Conservation (phyloP, 2,888 invertebrate species). For the Campaea margaritaria region DNA sequence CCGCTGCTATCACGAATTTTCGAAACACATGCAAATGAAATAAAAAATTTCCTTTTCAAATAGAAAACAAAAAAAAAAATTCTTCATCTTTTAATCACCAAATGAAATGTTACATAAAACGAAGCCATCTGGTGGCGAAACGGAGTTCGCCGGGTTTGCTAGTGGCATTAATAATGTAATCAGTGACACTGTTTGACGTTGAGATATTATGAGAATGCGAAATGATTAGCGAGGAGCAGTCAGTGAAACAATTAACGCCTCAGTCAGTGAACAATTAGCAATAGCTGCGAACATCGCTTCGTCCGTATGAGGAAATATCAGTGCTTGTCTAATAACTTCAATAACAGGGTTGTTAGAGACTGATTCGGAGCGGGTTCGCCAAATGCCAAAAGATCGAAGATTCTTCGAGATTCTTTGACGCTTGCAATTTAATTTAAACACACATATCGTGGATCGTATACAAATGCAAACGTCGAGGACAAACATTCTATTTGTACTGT, state of each 20-base stretch:
- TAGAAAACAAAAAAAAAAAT: too few species aligned
- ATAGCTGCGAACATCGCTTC: slow-evolving; percentile 42
- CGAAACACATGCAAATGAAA: too few species aligned
- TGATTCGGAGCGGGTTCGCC: slow-evolving; percentile 11
- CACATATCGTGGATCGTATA: too few species aligned
- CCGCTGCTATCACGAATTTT: too few species aligned
- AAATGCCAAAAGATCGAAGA: slow-evolving; percentile 13
- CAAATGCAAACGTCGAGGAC: background rate
- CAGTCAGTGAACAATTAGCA: slow-evolving; percentile 64
- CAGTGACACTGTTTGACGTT: slow-evolving; percentile 29
- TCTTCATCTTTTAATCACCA: too few species aligned
- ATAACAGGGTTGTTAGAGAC: slow-evolving; percentile 25
- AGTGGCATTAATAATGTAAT: slow-evolving; percentile 9
- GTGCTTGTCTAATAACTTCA: slow-evolving; percentile 47
- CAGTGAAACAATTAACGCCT: slow-evolving; percentile 67
- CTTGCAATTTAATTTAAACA: background rate
- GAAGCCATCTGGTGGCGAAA: too few species aligned
- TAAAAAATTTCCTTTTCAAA: too few species aligned
- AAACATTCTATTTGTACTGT: slow-evolving; percentile 5
- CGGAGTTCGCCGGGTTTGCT: too few species aligned
- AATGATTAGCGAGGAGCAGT: slow-evolving; percentile 66
- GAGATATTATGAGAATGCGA: slow-evolving; percentile 57
- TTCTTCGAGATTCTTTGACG: background rate
- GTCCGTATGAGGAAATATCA: slow-evolving; percentile 59
- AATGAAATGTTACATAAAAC: too few species aligned